A percentile compares a stretch with the other conserved stretches of the same genome.
Evolutionary conservation across 23 tunicate genomes (phyloP).

Genomic region (Trididemnum clinides): DNA sequence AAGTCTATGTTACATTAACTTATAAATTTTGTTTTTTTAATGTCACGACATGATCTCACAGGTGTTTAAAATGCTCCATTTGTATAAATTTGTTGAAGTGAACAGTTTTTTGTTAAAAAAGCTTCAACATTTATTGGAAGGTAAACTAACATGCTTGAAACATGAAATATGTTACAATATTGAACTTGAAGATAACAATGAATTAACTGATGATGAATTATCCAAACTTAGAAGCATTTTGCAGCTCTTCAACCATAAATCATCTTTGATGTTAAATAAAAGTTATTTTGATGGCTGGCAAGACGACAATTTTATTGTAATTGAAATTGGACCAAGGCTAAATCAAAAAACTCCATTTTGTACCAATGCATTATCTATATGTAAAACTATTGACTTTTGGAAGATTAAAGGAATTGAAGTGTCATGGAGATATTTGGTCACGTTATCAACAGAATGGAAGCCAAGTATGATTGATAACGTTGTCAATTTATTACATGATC

Average conservation of each 20-base stretch:
- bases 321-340: slow-evolving; percentile 82
- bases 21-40: too few species aligned
- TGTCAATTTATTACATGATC: slow-evolving; percentile 57
- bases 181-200: background rate
- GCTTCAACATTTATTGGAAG: background rate
- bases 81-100: background rate
- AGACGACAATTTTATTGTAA: background rate
- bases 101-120: background rate
- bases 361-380: slow-evolving; percentile 71
- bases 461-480: background rate
- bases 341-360: slow-evolving; percentile 72
- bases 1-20: too few species aligned
- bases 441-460: background rate
- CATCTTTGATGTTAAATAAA: background rate
- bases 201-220: background rate
- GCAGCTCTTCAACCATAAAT: background rate
- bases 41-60: too few species aligned
- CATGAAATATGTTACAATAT: slow-evolving; percentile 27
- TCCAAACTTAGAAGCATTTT: slow-evolving; percentile 35
- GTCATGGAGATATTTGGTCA: slow-evolving; percentile 49
- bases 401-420: slow-evolving; percentile 49
- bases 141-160: background rate
- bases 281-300: background rate
- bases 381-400: slow-evolving; percentile 34
- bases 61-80: background rate